phyloP scores from a whole-genome alignment of 1,140 invertebrate genomes.

The Drosophila orosa region DNA sequence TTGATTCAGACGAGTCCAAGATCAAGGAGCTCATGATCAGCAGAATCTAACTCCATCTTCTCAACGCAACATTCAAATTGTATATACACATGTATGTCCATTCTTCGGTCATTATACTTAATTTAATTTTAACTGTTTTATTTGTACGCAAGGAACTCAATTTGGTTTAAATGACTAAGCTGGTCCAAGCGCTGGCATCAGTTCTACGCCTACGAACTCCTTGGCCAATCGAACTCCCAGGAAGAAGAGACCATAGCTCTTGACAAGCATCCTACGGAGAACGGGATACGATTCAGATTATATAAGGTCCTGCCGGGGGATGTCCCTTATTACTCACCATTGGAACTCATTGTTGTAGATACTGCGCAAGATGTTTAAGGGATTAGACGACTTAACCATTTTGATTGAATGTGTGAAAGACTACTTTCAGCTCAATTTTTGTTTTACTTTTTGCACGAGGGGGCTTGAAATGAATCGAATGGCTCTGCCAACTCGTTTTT shows the following conservation, averaged over 20 bases:
- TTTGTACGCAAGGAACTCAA: conserved; percentile 41
- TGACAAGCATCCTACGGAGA: conserved; percentile 87
- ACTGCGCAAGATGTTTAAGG: conserved; percentile 79
- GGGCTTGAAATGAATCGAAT: conserved; percentile 1
- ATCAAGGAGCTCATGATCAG: conserved; percentile 77
- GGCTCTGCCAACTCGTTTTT: conserved; percentile 9
- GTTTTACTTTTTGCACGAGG: conserved; percentile 21
- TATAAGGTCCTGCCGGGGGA: conserved; percentile 36
- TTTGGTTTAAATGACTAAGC: conserved; percentile 68
- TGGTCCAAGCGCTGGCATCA: conserved; percentile 86
- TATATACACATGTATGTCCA: conserved; percentile 26
- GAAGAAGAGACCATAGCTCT: conserved; percentile 88
- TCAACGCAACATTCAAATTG: conserved; percentile 10
- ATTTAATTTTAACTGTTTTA: conserved; percentile 49
- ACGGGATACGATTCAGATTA: conserved; percentile 37
- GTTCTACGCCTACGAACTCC: conserved; percentile 88
- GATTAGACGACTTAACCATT: conserved; percentile 75
- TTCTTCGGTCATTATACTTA: conserved; percentile 58
- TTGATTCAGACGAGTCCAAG: conserved; percentile 85
- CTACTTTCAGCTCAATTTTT: conserved; percentile 14
- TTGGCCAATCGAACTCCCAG: conserved; percentile 88
- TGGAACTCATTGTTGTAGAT: conserved; percentile 86
- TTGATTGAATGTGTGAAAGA: conserved; percentile 22
- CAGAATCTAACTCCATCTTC: conserved; percentile 40
- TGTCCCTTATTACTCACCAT: conserved; percentile 81